Evolutionary conservation across 2,888 invertebrate species (phyloP).

Genomic region (Ashinkailepas kermadecensis): DNA sequence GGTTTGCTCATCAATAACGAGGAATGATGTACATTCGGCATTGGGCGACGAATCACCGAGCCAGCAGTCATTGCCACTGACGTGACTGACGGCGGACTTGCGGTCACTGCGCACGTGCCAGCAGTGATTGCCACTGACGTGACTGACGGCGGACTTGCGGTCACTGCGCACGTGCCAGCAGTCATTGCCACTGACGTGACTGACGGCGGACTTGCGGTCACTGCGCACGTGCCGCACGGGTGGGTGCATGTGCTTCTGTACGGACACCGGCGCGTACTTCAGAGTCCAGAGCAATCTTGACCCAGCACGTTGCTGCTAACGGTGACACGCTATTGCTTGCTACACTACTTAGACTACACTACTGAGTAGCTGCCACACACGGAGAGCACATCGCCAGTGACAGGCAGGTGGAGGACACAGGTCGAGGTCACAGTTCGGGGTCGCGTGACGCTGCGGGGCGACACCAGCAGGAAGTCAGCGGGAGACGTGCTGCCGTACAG

Average conservation of each 20-base stretch:
- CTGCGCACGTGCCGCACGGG: neutral
- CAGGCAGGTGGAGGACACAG: no score
- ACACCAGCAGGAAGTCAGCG: no score
- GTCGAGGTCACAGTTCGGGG: no score
- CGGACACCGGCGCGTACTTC: neutral
- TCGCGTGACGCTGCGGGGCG: no score
- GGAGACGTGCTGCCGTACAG: no score
- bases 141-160: neutral
- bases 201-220: no score
- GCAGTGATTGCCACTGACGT: no score
- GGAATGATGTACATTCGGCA: no score
- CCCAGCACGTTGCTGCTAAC: neutral
- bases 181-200: neutral
- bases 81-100: neutral
- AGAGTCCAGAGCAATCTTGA: neutral
- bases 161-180: neutral
- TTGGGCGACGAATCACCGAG: no score
- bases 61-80: neutral
- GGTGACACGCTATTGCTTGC: slow-evolving; percentile 1
- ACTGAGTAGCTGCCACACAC: neutral
- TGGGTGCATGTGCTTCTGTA: neutral
- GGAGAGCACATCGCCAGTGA: no score
- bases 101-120: no score
- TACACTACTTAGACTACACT: slow-evolving; percentile 14
- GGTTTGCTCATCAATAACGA: no score